phyloP scores from a whole-genome alignment of 2,797 vertebrate species.

The Sebastes diploproa region DNA sequence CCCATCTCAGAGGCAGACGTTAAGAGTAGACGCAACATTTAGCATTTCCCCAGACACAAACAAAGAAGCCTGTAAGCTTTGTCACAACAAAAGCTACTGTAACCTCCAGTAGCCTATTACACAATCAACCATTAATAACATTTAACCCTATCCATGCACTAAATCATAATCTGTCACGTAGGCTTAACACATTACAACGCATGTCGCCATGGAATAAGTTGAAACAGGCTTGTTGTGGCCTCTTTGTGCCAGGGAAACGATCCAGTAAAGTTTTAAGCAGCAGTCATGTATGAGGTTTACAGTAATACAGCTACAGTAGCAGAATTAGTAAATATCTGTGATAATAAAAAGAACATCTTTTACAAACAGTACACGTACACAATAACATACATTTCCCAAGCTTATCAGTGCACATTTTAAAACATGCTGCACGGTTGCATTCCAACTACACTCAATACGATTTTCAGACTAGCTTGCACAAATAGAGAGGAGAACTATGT shows the following conservation, averaged over 20 bases:
- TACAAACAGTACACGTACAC: constrained; percentile 89
- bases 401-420: constrained; percentile 91
- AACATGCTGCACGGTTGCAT: constrained; percentile 94
- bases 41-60: constrained; percentile 38
- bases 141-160: constrained; percentile 13
- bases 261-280: constrained; percentile 87
- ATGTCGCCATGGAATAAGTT: constrained; percentile 18
- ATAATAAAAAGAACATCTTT: constrained; percentile 66
- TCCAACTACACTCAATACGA: constrained; percentile 87
- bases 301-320: constrained; percentile 85
- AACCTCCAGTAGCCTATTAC: constrained; percentile 10
- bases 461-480: constrained; percentile 85
- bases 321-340: constrained; percentile 84
- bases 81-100: constrained; percentile 4
- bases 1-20: constrained; percentile 69
- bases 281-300: constrained; percentile 94
- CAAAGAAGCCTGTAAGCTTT: constrained; percentile 26
- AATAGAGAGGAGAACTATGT: constrained; percentile 45
- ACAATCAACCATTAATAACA: constrained; percentile 21
- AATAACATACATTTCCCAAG: constrained; percentile 88
- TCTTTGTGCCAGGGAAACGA: constrained; percentile 55
- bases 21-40: constrained; percentile 39
- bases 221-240: constrained; percentile 42
- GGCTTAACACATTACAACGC: constrained; percentile 17
- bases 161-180: constrained; percentile 15